Conservation (phyloP, 2,113 vertebrate genomes). For the Halichoerus grypus region DNA sequence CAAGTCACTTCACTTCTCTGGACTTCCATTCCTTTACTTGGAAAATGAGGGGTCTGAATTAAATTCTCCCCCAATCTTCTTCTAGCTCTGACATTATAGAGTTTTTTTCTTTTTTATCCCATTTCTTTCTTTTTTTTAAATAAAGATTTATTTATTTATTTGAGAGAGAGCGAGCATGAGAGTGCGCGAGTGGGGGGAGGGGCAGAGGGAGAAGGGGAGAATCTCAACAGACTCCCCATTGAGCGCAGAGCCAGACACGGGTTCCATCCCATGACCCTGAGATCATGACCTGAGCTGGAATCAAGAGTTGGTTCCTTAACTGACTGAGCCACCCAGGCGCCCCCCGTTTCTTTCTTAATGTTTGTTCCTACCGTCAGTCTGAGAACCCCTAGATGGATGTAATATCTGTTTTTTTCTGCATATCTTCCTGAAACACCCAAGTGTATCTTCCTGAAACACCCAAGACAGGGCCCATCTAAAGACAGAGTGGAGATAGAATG, state of each 20-base stretch:
- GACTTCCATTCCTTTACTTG: neutral
- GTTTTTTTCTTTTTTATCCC: neutral
- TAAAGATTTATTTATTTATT: neutral
- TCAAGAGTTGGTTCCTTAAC: neutral
- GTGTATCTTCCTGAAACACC: slow-evolving; percentile 33
- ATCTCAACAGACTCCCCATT: neutral
- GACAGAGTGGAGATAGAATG: neutral
- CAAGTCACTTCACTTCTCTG: neutral
- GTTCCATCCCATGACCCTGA: neutral
- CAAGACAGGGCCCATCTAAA: neutral
- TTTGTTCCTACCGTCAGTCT: slow-evolving; percentile 5
- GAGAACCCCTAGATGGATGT: neutral
- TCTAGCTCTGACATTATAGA: neutral
- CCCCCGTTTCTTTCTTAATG: neutral
- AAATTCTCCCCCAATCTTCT: neutral
- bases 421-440: slow-evolving; percentile 33
- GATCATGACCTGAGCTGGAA: neutral
- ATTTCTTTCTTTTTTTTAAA: neutral
- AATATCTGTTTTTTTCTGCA: neutral
- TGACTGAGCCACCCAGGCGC: neutral
- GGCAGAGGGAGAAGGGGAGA: neutral
- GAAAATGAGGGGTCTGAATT: slow-evolving; percentile 13
- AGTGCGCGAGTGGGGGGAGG: neutral
- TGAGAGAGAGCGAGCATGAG: neutral
- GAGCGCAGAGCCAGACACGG: neutral